A percentile compares a stretch with the other conserved stretches of the same genome.
These are phyloP conservation scores for Nesoenas mayeri DNA, from an alignment of 2,113 vertebrate species.

Conservation along the genomic window DNA sequence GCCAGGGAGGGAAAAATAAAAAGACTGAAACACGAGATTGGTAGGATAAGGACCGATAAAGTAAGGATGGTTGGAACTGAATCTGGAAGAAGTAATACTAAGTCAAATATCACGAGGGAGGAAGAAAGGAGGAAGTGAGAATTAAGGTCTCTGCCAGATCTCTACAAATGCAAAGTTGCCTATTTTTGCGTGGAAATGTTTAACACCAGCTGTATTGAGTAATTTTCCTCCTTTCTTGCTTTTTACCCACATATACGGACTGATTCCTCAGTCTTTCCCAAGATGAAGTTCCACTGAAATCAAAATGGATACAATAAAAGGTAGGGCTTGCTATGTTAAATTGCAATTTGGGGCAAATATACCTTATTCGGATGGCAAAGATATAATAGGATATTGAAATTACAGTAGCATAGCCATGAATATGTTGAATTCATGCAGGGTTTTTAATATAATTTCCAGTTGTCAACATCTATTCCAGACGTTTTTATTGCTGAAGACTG, in stretches of 20 bases:
- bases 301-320: not conserved
- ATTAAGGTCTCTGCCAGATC: not conserved
- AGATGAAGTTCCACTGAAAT: not conserved
- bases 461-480: conserved; percentile 42
- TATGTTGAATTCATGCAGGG: conserved; percentile 7
- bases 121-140: not conserved
- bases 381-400: conserved; percentile 28
- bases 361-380: not conserved
- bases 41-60: not conserved
- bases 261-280: not conserved
- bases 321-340: not conserved
- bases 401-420: not conserved
- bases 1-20: not conserved
- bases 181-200: not conserved
- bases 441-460: conserved; percentile 58
- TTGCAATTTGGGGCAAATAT: not conserved
- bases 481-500: conserved; percentile 51
- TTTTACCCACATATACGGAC: not conserved
- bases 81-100: not conserved
- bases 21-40: not conserved
- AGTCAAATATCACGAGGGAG: not conserved
- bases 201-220: not conserved
- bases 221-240: not conserved
- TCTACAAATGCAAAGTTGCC: not conserved
- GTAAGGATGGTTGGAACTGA: fast-evolving